Evolutionary conservation across 2,888 invertebrate genomes (phyloP).

Genomic region (Chirona hameri): DNA sequence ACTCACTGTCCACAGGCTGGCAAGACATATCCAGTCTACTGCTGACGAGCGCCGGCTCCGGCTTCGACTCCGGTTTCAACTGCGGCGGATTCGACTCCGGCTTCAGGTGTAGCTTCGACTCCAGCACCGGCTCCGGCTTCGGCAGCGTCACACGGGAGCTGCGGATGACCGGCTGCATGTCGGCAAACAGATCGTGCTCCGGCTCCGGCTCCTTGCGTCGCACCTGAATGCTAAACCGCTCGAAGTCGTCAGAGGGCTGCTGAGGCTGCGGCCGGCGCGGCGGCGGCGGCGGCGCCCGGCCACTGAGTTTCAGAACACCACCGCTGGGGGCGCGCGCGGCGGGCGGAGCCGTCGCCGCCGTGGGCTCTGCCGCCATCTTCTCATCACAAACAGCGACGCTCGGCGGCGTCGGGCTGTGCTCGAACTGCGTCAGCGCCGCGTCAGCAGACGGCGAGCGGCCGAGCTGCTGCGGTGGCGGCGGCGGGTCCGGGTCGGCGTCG

Average conservation of each 20-base stretch:
- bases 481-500: not conserved
- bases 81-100: not conserved
- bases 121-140: not conserved
- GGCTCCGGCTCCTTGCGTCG: not conserved
- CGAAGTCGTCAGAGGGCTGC: not conserved
- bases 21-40: not conserved
- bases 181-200: constrained; percentile 3
- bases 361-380: not conserved
- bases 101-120: not conserved
- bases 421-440: no score
- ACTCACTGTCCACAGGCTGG: not conserved
- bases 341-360: not conserved
- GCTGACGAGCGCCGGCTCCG: not conserved
- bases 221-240: constrained; percentile 5
- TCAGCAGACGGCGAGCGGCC: not conserved
- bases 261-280: not conserved
- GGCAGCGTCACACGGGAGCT: not conserved
- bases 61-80: not conserved
- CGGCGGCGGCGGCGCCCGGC: not conserved
- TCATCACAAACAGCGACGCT: no score
- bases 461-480: not conserved
- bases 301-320: not conserved
- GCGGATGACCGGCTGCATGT: not conserved
- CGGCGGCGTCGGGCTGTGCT: not conserved
- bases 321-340: not conserved